Base-by-base conservation (phyloP, 2,113 vertebrate species). In the Macquaria australasica region DNA sequence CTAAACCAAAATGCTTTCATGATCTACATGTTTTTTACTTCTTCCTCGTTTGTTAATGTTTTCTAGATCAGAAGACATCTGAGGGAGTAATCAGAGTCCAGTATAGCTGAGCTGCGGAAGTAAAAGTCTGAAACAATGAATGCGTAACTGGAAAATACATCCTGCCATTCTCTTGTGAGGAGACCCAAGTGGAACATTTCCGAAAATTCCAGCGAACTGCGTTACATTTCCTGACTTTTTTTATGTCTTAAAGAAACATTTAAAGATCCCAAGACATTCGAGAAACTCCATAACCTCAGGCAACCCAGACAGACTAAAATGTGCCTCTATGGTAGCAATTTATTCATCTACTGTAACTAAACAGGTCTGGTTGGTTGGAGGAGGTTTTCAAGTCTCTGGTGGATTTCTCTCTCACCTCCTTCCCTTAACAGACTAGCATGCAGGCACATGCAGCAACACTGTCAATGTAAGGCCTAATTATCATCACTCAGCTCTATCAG, bases 391-490 rank as follows among this genome's bases (percentile, higher is more conserved):
- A 23, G 4, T 48, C 50, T 58, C 51, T 66, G 25, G 34, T 73
- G 70, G 18, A 62, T 80, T 62, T 59, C 15, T 64, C 25, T 48
- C 21, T 74, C 58, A 28, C 20, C 39, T 25, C 53, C 16, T 39
- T 41, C 41, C 25, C 7, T 43, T 28, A 21, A 45, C 37, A 31
- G 37, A 55, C n/a, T 2, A 45, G 20, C 62, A 11, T 60, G 21
- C 45, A 56, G 45, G 16, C 34, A 55, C 60, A 73, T 25, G 43
- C 74, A 72, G 50, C 77, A 43, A 50, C 25, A 45, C 21, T 23
- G 31, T 45, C 50, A 25, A 37, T 1, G 67, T 76, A 8, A 69
- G 50, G 53, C 28, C 43, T 69, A 77, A 80, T 81, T 56, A 73
- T 77, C 41, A 50, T 9, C 31, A 58, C 51, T 50, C 15, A 41